phyloP scores from a whole-genome alignment of 2,113 vertebrate genomes.

The Procavia capensis region DNA sequence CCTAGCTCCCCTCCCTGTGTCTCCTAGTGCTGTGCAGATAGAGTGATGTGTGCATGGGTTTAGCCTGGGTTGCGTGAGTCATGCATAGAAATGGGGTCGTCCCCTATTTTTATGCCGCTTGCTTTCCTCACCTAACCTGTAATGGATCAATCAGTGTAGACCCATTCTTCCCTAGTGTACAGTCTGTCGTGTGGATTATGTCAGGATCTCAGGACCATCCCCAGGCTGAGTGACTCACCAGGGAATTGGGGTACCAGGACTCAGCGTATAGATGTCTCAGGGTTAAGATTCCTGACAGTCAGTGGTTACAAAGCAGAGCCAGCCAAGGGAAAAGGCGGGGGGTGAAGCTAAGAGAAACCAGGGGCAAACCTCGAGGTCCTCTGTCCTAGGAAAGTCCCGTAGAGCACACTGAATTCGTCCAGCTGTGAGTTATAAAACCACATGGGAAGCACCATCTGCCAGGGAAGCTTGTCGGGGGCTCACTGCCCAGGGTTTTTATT shows the following conservation, averaged over 20 bases:
- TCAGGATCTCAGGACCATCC: neutral
- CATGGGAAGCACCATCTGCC: neutral
- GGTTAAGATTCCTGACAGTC: neutral
- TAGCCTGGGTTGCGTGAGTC: too few species aligned
- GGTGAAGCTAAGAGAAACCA: neutral
- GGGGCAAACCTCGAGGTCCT: neutral
- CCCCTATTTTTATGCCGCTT: neutral
- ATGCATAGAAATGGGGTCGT: neutral
- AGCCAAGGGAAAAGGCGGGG: neutral
- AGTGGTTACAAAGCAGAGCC: neutral
- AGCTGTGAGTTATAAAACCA: neutral
- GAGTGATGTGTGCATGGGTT: neutral
- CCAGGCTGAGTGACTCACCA: neutral
- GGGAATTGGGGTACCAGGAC: neutral
- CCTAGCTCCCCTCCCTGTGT: too few species aligned
- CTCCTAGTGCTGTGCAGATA: too few species aligned
- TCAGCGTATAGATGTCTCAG: fast-evolving
- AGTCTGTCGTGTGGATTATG: fast-evolving
- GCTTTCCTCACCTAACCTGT: neutral
- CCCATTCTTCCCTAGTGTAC: neutral
- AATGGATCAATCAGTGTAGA: neutral
- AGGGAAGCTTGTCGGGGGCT: neutral
- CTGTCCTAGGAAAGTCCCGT: too few species aligned
- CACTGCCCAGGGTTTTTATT: neutral
- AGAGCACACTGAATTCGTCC: neutral